Evolutionary conservation across 37 sponge, comb jelly and placozoan species (phyloP), one percentile per base, ranked within the genome.

Genomic region (Oopsacas minuta): DNA sequence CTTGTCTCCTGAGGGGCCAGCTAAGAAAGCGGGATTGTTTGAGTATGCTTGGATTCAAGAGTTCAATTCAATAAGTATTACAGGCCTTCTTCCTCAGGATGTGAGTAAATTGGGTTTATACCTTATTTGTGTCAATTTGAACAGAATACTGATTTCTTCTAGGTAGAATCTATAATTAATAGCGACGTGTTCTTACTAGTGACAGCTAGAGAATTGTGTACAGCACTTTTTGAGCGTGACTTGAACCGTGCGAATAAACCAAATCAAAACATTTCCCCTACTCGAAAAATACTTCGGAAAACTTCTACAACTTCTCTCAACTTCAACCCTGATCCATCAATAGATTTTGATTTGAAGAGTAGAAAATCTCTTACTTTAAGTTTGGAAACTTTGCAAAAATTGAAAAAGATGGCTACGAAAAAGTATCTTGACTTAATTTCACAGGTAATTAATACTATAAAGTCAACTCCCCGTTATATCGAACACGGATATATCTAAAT

Each of bases 161-260:
- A 61, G 75, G 75, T 61, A 61, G 75, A 61, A 61, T 61, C 75
- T n/a, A 20, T 61, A 61, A 61, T 61, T n/a, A 61, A 61, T 34
- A 10, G 75, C 75, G 75, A 61, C 30, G 30, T 61, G 75, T 61
- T 61, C 30, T n/a, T 61, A 61, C 28, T 61, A 34, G 75, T 61
- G 28, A 61, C 20, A 34, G 75, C 30, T 3, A 61, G 30, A n/a
- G 22, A 61, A 12, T 12, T 61, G 7, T 32, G 30, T 3, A 32
- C 75, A 32, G 49, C 15, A 17, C 49, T 15, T 42, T 17, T 42
- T 42, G 15, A 42, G 12, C 49, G 49, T 15, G 49, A 42, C 12
- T 42, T 42, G 15, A 17, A 8, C 49, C n/a, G n/a, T n/a, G n/a
- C n/a, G n/a, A n/a, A n/a, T n/a, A n/a, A n/a, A n/a, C n/a, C n/a